Percentiles rank a stretch among this genome's conserved stretches.
phyloP scores from a whole-genome alignment of 2,888 invertebrate species.

The Dynastes grantii region DNA sequence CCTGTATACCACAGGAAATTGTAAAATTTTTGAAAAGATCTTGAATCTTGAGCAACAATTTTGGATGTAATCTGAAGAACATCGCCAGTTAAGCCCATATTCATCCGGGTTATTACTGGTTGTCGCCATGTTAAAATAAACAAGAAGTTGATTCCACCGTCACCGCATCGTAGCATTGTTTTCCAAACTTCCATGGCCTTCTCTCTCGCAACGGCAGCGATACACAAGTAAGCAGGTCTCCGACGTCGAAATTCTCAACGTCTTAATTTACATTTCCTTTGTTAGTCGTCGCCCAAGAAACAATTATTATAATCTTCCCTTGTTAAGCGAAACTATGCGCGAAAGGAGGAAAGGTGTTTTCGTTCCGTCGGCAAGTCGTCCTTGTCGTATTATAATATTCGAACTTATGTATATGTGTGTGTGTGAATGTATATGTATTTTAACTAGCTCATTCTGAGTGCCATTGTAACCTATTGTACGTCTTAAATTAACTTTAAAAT shows the following conservation, averaged over 20 bases:
- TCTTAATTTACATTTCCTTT: constrained; percentile 61
- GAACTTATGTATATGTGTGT: constrained; percentile 46
- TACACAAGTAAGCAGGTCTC: constrained; percentile 11
- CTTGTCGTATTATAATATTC: constrained; percentile 60
- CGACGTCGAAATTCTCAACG: constrained; percentile 48
- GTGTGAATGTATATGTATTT: constrained; percentile 58
- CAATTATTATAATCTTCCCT: constrained; percentile 61
- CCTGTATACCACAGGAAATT: too few relatives aligned
- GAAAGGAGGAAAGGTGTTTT: constrained; percentile 55
- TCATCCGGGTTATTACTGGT: constrained; percentile 17
- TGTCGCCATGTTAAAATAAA: constrained; percentile 39
- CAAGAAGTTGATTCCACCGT: constrained; percentile 29
- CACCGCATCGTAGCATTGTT: constrained; percentile 21
- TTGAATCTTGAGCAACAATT: too few relatives aligned
- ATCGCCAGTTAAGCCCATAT: background rate
- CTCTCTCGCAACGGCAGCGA: constrained; percentile 11
- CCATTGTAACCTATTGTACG: constrained; percentile 68
- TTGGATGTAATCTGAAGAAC: too few relatives aligned
- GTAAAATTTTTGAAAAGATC: too few relatives aligned
- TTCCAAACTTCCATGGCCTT: constrained; percentile 27
- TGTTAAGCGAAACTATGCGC: constrained; percentile 54
- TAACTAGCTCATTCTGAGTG: constrained; percentile 67
- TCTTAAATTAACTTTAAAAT: constrained; percentile 67
- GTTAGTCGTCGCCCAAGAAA: constrained; percentile 59
- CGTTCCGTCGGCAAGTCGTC: constrained; percentile 61